Conservation (phyloP, 2,113 vertebrate species). For the Echinops telfairi region DNA sequence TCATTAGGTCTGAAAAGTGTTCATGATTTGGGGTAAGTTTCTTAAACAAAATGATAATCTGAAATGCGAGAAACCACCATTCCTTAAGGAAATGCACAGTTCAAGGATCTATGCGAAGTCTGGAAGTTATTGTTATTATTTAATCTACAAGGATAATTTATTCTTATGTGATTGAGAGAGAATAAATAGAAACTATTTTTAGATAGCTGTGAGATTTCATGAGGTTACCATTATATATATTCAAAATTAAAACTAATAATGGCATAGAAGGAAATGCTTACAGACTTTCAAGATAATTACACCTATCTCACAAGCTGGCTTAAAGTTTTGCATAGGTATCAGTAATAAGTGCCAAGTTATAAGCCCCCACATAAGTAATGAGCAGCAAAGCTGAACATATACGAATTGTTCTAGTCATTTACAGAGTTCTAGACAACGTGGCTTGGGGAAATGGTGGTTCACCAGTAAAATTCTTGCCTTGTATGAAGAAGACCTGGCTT, state of each 20-base stretch:
- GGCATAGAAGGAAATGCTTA: conserved; percentile 26
- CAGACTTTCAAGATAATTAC: conserved; percentile 59
- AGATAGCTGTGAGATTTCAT: conserved; percentile 54
- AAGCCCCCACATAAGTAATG: too few relatives aligned
- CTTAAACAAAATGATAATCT: conserved; percentile 52
- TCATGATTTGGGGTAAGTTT: conserved; percentile 36
- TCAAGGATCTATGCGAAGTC: conserved; percentile 37
- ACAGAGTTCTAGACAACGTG: not conserved
- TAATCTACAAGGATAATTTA: conserved; percentile 46
- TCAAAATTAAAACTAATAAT: conserved; percentile 67
- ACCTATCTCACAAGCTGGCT: conserved; percentile 30
- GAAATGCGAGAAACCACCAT: conserved; percentile 23
- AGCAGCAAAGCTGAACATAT: too few relatives aligned
- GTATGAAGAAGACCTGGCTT: not conserved
- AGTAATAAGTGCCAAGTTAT: too few relatives aligned
- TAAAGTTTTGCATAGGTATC: conserved; percentile 45
- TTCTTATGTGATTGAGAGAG: conserved; percentile 26
- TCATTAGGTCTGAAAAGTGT: not conserved
- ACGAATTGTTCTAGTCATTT: too few relatives aligned
- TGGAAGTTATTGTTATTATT: conserved; percentile 49
- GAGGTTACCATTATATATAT: conserved; percentile 44
- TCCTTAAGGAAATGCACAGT: conserved; percentile 41
- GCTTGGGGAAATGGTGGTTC: not conserved
- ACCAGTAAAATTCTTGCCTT: not conserved
- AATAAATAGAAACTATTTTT: conserved; percentile 54